A percentile compares a stretch with the other conserved stretches of the same genome.
These are phyloP conservation scores for Andrena praecox DNA, from an alignment of 2,888 invertebrate genomes.

Conservation along the genomic window DNA sequence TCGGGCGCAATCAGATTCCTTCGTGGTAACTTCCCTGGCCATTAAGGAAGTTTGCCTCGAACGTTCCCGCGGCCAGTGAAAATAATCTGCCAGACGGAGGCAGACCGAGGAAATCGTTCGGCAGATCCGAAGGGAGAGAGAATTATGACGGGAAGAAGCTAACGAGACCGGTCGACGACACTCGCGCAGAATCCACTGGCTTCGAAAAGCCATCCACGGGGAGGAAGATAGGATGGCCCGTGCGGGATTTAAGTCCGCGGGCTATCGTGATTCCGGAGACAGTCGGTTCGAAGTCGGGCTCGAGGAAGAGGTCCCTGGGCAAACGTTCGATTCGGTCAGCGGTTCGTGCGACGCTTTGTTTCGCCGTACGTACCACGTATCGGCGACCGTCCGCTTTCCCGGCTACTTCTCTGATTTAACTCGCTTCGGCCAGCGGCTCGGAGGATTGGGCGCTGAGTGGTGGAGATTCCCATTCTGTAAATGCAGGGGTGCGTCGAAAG, in stretches of 20 bases:
- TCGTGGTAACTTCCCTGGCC: slow-evolving; percentile 35
- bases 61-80: slow-evolving; percentile 32
- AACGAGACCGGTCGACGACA: slow-evolving; percentile 56
- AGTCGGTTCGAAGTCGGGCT: slow-evolving; percentile 14
- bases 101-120: not conserved
- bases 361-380: not conserved
- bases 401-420: not conserved
- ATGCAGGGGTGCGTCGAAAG: too few relatives aligned
- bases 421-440: not conserved
- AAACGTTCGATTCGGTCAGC: slow-evolving; percentile 41
- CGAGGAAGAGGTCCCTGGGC: slow-evolving; percentile 34
- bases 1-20: slow-evolving; percentile 52
- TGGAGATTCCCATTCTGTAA: too few relatives aligned
- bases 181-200: slow-evolving; percentile 26
- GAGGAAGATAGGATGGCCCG: slow-evolving; percentile 44
- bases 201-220: slow-evolving; percentile 39
- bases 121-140: slow-evolving; percentile 2
- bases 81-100: slow-evolving; percentile 45
- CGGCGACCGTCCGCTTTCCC: not conserved
- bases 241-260: slow-evolving; percentile 57
- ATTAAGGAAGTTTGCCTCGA: slow-evolving; percentile 24
- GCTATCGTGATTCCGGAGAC: slow-evolving; percentile 36
- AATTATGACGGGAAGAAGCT: slow-evolving; percentile 23
- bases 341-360: slow-evolving; percentile 8
- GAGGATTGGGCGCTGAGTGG: not conserved